Percentiles rank a stretch among this genome's conserved stretches.
Evolutionary conservation across 2,797 vertebrate species (phyloP).

Genomic region (Muraenolepis orangiensis): DNA sequence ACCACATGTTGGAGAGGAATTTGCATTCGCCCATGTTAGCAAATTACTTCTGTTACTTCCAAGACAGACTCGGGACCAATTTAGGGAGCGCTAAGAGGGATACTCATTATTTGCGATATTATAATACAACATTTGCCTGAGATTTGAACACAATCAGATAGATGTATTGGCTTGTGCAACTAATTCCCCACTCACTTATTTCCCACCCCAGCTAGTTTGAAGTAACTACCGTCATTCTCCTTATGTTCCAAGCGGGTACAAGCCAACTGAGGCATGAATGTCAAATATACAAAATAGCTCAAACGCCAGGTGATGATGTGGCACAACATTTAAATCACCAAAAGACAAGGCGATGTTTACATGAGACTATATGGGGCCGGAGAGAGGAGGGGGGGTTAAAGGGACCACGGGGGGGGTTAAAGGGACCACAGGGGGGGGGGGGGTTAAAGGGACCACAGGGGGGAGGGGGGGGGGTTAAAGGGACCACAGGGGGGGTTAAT

Average conservation of each 20-base stretch:
- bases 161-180: conserved; percentile 43
- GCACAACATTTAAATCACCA: conserved; percentile 62
- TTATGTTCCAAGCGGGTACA: conserved; percentile 16
- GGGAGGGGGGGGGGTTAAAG: conserved; percentile 48
- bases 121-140: conserved; percentile 45
- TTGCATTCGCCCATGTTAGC: conserved; percentile 51
- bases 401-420: too few relatives aligned
- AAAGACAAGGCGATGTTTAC: conserved; percentile 57
- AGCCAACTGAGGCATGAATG: conserved; percentile 42
- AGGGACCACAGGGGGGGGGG: too few relatives aligned
- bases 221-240: conserved; percentile 16
- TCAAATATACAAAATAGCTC: conserved; percentile 57
- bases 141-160: conserved; percentile 55
- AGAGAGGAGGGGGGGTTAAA: conserved; percentile 49
- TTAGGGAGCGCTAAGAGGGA: conserved; percentile 45
- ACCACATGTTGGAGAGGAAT: conserved; percentile 45
- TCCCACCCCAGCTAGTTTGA: conserved; percentile 19
- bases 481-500: too few relatives aligned
- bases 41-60: conserved; percentile 52
- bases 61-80: conserved; percentile 49
- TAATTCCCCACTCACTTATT: not conserved
- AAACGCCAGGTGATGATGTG: conserved; percentile 61
- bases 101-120: conserved; percentile 52
- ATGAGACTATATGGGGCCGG: conserved; percentile 57
- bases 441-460: conserved; percentile 50